phyloP scores from a whole-genome alignment of 2,888 invertebrate species.

The Pristionchus maxplancki region DNA sequence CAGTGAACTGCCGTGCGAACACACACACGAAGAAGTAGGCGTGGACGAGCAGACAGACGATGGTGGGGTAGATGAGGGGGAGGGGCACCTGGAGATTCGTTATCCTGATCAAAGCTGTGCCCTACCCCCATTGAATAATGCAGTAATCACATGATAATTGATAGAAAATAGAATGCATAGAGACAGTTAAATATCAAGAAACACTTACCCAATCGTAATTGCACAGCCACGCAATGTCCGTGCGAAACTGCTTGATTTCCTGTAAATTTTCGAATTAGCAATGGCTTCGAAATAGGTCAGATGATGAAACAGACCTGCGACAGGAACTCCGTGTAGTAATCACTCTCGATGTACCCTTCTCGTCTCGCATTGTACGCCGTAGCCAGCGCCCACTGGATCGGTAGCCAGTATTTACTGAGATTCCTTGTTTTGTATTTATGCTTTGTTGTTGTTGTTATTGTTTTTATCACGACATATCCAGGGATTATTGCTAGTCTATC shows the following conservation, averaged over 20 bases:
- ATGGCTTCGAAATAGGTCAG: not conserved
- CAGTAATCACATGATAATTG: too few relatives aligned
- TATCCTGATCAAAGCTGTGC: too few relatives aligned
- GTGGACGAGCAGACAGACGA: slow-evolving; percentile 66
- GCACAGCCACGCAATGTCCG: slow-evolving; percentile 71
- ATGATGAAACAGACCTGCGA: slow-evolving; percentile 53
- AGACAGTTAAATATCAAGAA: too few relatives aligned
- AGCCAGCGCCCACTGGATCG: slow-evolving; percentile 62
- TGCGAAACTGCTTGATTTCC: slow-evolving; percentile 71
- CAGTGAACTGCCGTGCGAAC: slow-evolving; percentile 62
- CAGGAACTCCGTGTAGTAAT: slow-evolving; percentile 63
- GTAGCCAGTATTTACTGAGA: slow-evolving; percentile 50
- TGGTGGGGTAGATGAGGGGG: slow-evolving; percentile 75
- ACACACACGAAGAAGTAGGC: slow-evolving; percentile 66
- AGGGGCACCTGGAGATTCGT: slow-evolving; percentile 68
- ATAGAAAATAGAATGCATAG: too few relatives aligned
- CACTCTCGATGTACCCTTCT: slow-evolving; percentile 67
- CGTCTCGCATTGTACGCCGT: slow-evolving; percentile 64
- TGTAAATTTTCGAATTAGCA: slow-evolving; percentile 34
- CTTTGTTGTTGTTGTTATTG: too few relatives aligned
- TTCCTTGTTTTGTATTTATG: too few relatives aligned
- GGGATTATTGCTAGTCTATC: too few relatives aligned
- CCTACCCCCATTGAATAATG: too few relatives aligned
- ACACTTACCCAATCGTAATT: slow-evolving; percentile 73
- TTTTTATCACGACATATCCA: too few relatives aligned